Conservation (phyloP, 2,113 vertebrate genomes). For the Trichomycterus rosablanca region DNA sequence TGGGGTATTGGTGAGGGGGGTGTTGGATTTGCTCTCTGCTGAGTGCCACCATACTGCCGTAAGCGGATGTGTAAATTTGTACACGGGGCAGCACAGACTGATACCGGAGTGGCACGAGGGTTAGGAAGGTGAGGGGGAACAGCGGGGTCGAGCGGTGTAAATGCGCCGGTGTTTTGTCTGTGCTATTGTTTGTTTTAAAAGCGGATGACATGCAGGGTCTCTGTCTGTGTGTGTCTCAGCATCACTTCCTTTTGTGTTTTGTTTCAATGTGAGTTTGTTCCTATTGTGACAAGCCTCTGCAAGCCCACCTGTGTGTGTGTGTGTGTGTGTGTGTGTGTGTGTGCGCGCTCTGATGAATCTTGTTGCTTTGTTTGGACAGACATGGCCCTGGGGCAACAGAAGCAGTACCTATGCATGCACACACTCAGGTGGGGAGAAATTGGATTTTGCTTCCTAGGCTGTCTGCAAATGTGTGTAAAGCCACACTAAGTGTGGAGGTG, state of each 20-base stretch:
- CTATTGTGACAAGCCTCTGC: slow-evolving; percentile 21
- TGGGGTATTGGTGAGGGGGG: too few relatives aligned
- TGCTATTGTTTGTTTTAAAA: slow-evolving; percentile 41
- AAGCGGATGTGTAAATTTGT: too few relatives aligned
- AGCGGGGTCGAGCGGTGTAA: slow-evolving; percentile 19
- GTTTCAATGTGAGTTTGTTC: slow-evolving; percentile 18
- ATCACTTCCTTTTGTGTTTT: slow-evolving; percentile 32
- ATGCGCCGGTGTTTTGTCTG: slow-evolving; percentile 28
- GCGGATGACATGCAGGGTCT: background rate
- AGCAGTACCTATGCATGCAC: background rate
- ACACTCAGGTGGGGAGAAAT: slow-evolving; percentile 40
- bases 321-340: slow-evolving; percentile 21
- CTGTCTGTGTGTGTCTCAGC: slow-evolving; percentile 2
- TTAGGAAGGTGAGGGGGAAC: background rate
- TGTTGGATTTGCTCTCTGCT: too few relatives aligned
- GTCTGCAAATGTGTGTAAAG: slow-evolving; percentile 5
- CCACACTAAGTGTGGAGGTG: slow-evolving; percentile 1
- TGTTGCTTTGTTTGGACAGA: slow-evolving; percentile 28
- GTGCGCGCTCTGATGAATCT: slow-evolving; percentile 31
- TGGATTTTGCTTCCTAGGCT: slow-evolving; percentile 37
- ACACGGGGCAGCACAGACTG: too few relatives aligned
- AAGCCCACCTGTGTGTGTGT: slow-evolving; percentile 20
- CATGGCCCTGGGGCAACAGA: slow-evolving; percentile 24
- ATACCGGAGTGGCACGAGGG: slow-evolving; percentile 5
- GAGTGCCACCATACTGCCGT: too few relatives aligned